Conservation (phyloP, 2,797 vertebrate species). For the Antennarius maculatus region DNA sequence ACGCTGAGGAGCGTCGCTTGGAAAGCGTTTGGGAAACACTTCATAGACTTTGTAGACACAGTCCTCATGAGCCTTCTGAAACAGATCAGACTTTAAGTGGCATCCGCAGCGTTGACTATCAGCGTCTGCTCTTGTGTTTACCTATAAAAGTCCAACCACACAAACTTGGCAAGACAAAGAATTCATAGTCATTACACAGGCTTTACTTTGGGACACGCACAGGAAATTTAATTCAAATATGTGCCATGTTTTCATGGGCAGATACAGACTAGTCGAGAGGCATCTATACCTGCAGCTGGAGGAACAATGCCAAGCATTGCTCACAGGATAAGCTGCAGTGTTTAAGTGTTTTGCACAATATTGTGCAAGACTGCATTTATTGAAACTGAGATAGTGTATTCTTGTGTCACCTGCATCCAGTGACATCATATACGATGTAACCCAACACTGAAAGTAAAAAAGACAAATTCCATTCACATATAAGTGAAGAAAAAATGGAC, state of each 20-base stretch:
- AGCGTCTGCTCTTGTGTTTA: neutral
- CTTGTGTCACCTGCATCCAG: no score
- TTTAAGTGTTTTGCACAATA: no score
- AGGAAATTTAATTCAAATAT: slow-evolving; percentile 40
- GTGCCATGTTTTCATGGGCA: slow-evolving; percentile 41
- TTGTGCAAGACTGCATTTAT: no score
- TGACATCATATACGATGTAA: no score
- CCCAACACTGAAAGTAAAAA: no score
- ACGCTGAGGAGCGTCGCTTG: neutral
- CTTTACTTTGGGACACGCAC: slow-evolving; percentile 29
- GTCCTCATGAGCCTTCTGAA: neutral
- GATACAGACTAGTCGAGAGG: slow-evolving; percentile 54
- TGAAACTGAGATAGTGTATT: no score
- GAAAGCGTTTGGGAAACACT: slow-evolving; percentile 2
- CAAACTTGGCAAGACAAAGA: slow-evolving; percentile 27
- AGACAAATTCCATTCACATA: no score
- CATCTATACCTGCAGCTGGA: slow-evolving; percentile 12
- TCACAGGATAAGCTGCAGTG: neutral
- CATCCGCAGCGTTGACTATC: neutral
- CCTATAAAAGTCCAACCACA: slow-evolving; percentile 22
- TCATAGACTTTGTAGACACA: neutral
- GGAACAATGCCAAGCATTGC: slow-evolving; percentile 12
- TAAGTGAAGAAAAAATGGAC: neutral
- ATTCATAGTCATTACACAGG: slow-evolving; percentile 35
- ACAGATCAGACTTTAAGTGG: slow-evolving; percentile 1